Conservation (phyloP, 2,113 vertebrate genomes). For the Helogale parvula region DNA sequence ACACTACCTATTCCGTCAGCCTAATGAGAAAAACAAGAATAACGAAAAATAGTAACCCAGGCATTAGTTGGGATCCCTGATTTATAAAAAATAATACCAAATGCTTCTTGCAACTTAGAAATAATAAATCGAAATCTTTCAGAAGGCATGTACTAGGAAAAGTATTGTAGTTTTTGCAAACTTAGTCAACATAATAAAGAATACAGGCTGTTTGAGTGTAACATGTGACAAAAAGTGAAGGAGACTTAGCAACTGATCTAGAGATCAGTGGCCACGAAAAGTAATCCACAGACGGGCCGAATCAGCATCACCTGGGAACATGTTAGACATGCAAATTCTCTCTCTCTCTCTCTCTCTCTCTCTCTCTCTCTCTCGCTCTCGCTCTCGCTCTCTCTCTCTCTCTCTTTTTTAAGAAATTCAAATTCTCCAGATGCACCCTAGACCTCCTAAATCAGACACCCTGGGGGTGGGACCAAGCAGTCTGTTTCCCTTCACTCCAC, state of each 20-base stretch:
- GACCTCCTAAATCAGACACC: neutral
- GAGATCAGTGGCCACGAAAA: neutral
- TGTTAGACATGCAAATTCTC: neutral
- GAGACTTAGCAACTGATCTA: neutral
- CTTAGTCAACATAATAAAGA: neutral
- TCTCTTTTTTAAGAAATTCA: neutral
- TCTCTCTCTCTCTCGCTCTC: too few relatives aligned
- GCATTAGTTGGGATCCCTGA: neutral
- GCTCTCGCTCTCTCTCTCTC: too few relatives aligned
- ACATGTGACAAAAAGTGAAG: neutral
- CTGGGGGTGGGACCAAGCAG: neutral
- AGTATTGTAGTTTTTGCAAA: neutral
- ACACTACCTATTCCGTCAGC: neutral
- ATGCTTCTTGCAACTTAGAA: neutral
- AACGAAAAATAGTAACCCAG: neutral
- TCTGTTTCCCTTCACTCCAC: neutral
- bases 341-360: too few relatives aligned
- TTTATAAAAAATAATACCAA: constrained; percentile 7
- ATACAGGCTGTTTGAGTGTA: neutral
- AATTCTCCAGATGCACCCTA: neutral
- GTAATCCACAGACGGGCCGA: neutral
- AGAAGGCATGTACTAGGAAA: neutral
- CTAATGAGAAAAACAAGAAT: neutral
- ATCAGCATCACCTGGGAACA: neutral
- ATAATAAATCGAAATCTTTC: constrained; percentile 10